Base-by-base conservation (phyloP, 2,797 vertebrate genomes). In the Arrhamphus sclerolepis region DNA sequence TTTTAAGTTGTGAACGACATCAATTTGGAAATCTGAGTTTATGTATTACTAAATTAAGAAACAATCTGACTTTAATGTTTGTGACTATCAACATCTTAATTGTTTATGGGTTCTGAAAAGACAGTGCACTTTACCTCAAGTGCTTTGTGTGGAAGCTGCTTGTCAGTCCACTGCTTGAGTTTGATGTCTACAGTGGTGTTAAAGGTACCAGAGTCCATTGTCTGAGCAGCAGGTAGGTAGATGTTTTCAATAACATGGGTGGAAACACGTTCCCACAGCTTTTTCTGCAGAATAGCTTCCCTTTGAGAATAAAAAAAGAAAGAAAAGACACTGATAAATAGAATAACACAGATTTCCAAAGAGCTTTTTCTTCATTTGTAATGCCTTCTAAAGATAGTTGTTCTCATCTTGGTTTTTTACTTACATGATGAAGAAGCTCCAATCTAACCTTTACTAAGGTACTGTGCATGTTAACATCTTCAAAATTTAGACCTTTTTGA, bases 171-270 rank as follows among this genome's bases (percentile, higher is more conserved):
- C 85, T 99, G 98, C 76, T 98, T 99, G 50, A 99, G 94, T 82
- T 97, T 98, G 85, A 99, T 99, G 84, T 99, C 98, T 46, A 99
- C 95, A 0, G 97, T 98, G 62, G 98, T 99, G 89, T 99, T 99
- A 82, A 99, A 99, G 13, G 97, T 99, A 43, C 98, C 98, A 0
- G 98, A 96, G 84, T 98, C 97, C 85, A 92, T 92, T 48, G 97
- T 95, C 88, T 99, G 98, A 18, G 98, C 97, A 66, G 98, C 98
- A 34, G 98, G 98, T 63, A 99, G 93, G 87, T 99, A 99, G 87
- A 99, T 99, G 84, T 99, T 99, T 86, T 99, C 98, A 60, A 99
- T 98, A 82, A 99, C 97, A 43, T 99, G 97, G 13, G 96, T 99
- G 20, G 96, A 98, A 34, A 99, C 97, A 26, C 96, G 94, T 77